Percentiles rank a stretch among this genome's conserved stretches.
Conservation (phyloP, 2,113 vertebrate species). For the Ramphastos sulfuratus region DNA sequence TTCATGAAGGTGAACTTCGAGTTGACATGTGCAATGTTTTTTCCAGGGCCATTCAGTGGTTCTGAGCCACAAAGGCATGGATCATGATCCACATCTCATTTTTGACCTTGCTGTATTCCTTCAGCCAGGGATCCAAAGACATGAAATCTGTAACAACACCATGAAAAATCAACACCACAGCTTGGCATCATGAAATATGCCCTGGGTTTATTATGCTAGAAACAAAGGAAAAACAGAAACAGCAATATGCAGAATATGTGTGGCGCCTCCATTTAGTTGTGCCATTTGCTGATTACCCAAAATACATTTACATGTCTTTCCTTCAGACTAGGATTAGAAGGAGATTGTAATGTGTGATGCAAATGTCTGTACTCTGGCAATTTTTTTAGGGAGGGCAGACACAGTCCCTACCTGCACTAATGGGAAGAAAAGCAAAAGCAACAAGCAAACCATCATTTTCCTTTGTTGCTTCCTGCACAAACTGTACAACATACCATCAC, state of each 20-base stretch:
- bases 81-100: background rate
- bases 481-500: background rate
- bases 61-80: background rate
- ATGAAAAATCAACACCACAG: background rate
- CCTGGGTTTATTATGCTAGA: background rate
- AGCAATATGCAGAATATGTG: background rate
- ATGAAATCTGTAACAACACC: background rate
- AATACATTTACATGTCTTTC: background rate
- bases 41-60: rapidly evolving
- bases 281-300: background rate
- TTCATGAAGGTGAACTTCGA: background rate
- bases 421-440: background rate
- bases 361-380: background rate
- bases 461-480: background rate
- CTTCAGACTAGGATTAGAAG: background rate
- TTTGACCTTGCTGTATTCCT: background rate
- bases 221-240: background rate
- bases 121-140: background rate
- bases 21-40: background rate
- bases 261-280: background rate
- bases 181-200: background rate
- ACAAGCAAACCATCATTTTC: background rate
- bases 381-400: background rate
- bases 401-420: background rate
- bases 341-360: background rate